These are phyloP conservation scores for Campaea margaritaria DNA, from an alignment of 2,888 invertebrate species.

Conservation along the genomic window DNA sequence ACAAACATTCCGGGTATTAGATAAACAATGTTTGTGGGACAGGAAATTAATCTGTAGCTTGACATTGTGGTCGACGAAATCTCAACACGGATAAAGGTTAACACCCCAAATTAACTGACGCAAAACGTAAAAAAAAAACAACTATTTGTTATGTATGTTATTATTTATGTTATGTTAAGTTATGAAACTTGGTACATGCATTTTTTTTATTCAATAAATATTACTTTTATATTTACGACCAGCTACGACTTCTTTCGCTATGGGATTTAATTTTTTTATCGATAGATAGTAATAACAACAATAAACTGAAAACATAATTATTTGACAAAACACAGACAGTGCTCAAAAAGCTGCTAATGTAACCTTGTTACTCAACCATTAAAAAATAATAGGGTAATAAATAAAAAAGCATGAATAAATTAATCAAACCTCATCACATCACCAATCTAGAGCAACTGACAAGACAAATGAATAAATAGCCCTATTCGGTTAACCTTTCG, in stretches of 20 bases:
- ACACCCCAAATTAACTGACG: slow-evolving; percentile 2
- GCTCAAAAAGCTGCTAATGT: no score
- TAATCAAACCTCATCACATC: slow-evolving; percentile 35
- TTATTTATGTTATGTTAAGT: no score
- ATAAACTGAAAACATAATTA: no score
- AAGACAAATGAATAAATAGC: slow-evolving; percentile 53
- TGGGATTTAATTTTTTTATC: no score
- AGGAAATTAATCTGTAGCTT: slow-evolving; percentile 61
- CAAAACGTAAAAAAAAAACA: not conserved
- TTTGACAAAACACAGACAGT: no score
- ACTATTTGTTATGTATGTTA: not conserved
- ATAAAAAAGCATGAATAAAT: slow-evolving; percentile 23
- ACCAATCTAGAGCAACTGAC: slow-evolving; percentile 33
- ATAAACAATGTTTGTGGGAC: slow-evolving; percentile 63
- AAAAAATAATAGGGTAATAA: not conserved
- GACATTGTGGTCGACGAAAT: slow-evolving; percentile 36
- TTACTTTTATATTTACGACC: no score
- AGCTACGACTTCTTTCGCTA: no score
- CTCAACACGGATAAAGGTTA: slow-evolving; percentile 7
- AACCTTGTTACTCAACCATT: no score
- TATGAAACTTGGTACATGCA: no score
- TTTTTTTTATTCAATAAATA: no score
- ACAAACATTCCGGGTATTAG: slow-evolving; percentile 68
- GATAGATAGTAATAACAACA: no score
- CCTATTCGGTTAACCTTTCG: slow-evolving; percentile 48